A percentile compares a stretch with the other conserved stretches of the same genome.
Conservation (phyloP, 2,888 invertebrate species). For the Axea sp. region DNA sequence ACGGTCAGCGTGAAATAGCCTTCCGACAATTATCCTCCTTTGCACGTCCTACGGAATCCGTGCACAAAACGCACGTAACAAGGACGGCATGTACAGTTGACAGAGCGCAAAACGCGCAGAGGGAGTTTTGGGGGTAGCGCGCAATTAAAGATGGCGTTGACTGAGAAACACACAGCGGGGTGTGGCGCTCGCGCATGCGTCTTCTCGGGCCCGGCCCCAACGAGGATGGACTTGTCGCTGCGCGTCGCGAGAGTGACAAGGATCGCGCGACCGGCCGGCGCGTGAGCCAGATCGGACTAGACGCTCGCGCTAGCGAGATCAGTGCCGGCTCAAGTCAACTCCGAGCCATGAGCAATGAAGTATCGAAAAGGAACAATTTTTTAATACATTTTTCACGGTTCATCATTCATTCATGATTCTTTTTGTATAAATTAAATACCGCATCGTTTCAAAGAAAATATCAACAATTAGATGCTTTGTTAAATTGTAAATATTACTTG, state of each 20-base stretch:
- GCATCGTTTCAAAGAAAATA: too few relatives aligned
- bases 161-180: slow-evolving; percentile 45
- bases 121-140: slow-evolving; percentile 58
- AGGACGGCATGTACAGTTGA: slow-evolving; percentile 45
- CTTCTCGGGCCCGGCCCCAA: background rate
- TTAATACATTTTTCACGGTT: too few relatives aligned
- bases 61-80: slow-evolving; percentile 49
- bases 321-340: background rate
- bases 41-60: slow-evolving; percentile 58
- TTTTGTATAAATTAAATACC: too few relatives aligned
- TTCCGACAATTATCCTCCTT: slow-evolving; percentile 52
- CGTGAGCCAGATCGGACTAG: slow-evolving; percentile 38
- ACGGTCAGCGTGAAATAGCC: slow-evolving; percentile 40
- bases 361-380: too few relatives aligned
- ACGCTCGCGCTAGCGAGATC: slow-evolving; percentile 34
- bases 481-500: too few relatives aligned
- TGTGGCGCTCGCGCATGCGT: slow-evolving; percentile 61
- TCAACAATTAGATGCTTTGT: too few relatives aligned
- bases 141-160: slow-evolving; percentile 60
- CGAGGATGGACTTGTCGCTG: slow-evolving; percentile 9
- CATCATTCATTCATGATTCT: too few relatives aligned
- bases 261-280: slow-evolving; percentile 36
- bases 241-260: slow-evolving; percentile 8
- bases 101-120: slow-evolving; percentile 43
- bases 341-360: too few relatives aligned